Percentiles rank a stretch among this genome's conserved stretches.
Conservation (phyloP, 2,888 invertebrate genomes). For the Calameuta filiformis region DNA sequence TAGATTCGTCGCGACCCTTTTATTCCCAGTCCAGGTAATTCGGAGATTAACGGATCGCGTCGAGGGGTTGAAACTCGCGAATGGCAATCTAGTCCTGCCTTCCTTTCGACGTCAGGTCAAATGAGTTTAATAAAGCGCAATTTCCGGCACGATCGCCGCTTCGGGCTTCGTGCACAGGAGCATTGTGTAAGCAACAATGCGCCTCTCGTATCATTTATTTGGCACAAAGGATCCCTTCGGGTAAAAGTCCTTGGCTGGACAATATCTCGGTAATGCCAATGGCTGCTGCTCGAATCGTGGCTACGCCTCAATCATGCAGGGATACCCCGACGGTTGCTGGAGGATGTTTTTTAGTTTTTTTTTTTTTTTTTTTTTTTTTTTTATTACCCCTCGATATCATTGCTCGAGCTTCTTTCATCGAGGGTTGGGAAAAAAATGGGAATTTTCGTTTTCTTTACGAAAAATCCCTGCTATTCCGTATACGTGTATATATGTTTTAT, state of each 20-base stretch:
- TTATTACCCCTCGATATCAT: neutral
- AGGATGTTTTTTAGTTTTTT: neutral
- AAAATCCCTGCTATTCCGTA: too few relatives aligned
- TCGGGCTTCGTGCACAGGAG: constrained; percentile 19
- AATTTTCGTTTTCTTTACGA: too few relatives aligned
- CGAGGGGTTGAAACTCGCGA: too few relatives aligned
- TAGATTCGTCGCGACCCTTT: too few relatives aligned
- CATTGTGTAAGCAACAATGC: constrained; percentile 29
- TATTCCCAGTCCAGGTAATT: too few relatives aligned
- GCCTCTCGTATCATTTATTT: constrained; percentile 26
- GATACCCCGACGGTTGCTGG: neutral
- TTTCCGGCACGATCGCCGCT: constrained; percentile 29
- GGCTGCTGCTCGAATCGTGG: constrained; percentile 22
- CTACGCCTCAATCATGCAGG: constrained; percentile 8
- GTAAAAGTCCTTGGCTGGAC: constrained; percentile 7
- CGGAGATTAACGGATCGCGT: too few relatives aligned
- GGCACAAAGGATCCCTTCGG: constrained; percentile 20
- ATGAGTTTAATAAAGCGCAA: constrained; percentile 35
- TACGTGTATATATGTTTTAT: too few relatives aligned
- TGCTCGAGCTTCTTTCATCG: too few relatives aligned
- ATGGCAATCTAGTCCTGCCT: too few relatives aligned
- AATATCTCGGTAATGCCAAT: constrained; percentile 20
- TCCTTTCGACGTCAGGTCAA: constrained; percentile 13
- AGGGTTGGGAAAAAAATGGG: too few relatives aligned
- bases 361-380: neutral